Evolutionary conservation across 2,113 vertebrate species (phyloP), one percentile per base, ranked within the genome.

Genomic region (Paralichthys olivaceus): DNA sequence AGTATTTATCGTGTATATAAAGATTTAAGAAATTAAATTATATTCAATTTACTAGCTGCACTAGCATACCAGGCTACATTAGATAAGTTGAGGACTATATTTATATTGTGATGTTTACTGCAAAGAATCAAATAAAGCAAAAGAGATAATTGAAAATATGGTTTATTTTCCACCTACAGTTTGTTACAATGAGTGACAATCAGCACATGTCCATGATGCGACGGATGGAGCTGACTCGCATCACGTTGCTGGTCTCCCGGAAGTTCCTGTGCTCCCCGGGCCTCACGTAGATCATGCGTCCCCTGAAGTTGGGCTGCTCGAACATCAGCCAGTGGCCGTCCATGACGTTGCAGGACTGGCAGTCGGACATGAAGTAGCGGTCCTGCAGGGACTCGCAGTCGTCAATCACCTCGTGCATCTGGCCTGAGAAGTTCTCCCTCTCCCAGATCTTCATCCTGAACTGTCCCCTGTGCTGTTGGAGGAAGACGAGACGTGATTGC

Each of bases 381-480:
- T 94, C 93, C 81, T 68, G 81, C 19, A 94, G 78, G 3, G 88
- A 91, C 54, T 94, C 93, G 1, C 94, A 95, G 86, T 95, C 94
- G n/a, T 94, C 92, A 77, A 83, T 92, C 85, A 92, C 14, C 59
- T 94, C 93, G 0, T 80, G 0, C 78, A 80, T 92, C 90, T 91
- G 90, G 40, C 93, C 93, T 0, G 76, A 86, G 26, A 92, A 90
- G 89, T 91, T 94, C 85, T 94, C 93, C 84, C 84, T 93, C 89
- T 94, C 93, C 4, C 91, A 93, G 85, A 94, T 91, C 86, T 67
- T 94, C 88, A 94, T 93, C 86, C 90, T 94, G 89, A 88, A 94
- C 72, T 85, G 83, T 13, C 93, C 93, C 67, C 83, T 92, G 86
- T 94, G 88, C 93, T 94, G 90, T 89, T 56, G 69, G 2, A 51